Conservation (phyloP, 2,113 vertebrate genomes). For the Myiopsitta monachus region DNA sequence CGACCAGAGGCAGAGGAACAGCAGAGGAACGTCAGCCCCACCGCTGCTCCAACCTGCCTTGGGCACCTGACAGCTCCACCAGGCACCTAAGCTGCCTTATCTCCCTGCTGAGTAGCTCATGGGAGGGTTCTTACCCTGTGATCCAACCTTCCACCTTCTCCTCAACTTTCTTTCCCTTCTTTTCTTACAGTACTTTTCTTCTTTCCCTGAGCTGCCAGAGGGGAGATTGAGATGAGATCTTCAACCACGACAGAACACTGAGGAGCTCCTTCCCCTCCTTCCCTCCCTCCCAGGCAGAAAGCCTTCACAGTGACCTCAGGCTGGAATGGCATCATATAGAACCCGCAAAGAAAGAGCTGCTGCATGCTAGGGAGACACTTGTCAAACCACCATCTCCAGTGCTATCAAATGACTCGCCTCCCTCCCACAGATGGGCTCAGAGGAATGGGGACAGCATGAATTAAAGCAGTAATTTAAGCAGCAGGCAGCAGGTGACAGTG, state of each 20-base stretch:
- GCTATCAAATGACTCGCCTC: constrained; percentile 5
- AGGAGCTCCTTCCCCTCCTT: neutral
- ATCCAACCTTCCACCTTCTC: neutral
- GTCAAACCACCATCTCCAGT: constrained; percentile 3
- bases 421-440: constrained; percentile 6
- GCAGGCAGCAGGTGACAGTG: neutral
- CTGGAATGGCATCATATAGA: neutral
- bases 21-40: fast-evolving
- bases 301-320: constrained; percentile 13
- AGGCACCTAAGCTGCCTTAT: fast-evolving
- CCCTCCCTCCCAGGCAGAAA: neutral
- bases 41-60: fast-evolving
- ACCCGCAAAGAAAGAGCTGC: neutral
- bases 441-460: neutral
- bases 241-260: neutral
- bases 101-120: neutral
- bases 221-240: neutral
- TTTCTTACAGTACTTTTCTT: neutral
- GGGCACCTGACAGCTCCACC: neutral
- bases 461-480: neutral
- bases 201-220: neutral
- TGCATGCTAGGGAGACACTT: neutral
- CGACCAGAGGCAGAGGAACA: neutral
- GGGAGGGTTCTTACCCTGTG: neutral
- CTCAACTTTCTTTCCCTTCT: neutral